Conservation (phyloP, 2,888 invertebrate genomes). For the Eurytoma californica region DNA sequence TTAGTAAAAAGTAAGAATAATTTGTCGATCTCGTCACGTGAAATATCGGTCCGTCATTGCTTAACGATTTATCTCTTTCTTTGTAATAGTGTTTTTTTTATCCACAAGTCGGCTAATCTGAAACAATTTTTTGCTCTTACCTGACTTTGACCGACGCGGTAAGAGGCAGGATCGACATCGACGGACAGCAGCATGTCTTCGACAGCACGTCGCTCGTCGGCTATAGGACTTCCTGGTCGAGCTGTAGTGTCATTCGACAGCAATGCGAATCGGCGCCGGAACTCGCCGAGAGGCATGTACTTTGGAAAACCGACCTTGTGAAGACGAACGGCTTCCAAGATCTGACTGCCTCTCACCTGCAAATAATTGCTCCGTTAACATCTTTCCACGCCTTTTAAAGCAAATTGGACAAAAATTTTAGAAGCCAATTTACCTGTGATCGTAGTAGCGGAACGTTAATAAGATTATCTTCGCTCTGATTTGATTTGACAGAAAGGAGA, state of each 20-base stretch:
- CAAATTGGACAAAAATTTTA: background rate
- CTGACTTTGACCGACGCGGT: slow-evolving; percentile 94
- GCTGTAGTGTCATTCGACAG: slow-evolving; percentile 75
- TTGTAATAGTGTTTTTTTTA: background rate
- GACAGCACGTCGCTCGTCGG: slow-evolving; percentile 82
- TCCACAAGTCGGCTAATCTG: background rate
- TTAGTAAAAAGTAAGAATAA: too few species aligned
- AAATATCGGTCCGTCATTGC: too few species aligned
- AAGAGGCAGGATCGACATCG: slow-evolving; percentile 90
- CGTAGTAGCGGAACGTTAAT: slow-evolving; percentile 92
- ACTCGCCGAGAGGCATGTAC: slow-evolving; percentile 91
- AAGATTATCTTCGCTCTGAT: slow-evolving; percentile 75
- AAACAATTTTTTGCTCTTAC: slow-evolving; percentile 77
- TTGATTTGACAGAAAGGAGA: slow-evolving; percentile 75
- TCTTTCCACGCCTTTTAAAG: background rate
- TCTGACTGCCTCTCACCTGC: slow-evolving; percentile 92
- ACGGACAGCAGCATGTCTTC: slow-evolving; percentile 89
- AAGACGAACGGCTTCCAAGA: slow-evolving; percentile 90
- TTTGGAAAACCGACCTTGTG: slow-evolving; percentile 97
- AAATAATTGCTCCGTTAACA: slow-evolving; percentile 55
- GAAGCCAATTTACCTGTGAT: slow-evolving; percentile 81
- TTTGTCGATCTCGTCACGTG: too few species aligned
- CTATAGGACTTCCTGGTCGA: slow-evolving; percentile 72
- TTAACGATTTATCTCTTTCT: background rate
- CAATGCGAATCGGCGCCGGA: slow-evolving; percentile 87